phyloP scores from a whole-genome alignment of 2,797 vertebrate species.

The Morus bassanus region DNA sequence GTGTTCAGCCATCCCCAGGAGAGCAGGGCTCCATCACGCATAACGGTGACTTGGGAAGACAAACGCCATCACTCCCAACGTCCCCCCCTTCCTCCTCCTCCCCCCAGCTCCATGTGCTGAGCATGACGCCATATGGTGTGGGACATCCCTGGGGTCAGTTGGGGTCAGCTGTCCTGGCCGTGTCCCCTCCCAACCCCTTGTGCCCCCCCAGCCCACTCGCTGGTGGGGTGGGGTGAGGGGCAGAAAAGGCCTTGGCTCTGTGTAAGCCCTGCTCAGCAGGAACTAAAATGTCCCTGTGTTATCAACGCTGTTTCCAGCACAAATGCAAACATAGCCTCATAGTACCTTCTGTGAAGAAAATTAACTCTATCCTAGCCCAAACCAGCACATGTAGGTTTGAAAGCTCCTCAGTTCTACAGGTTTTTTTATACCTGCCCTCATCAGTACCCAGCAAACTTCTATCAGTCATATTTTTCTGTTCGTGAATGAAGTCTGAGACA shows the following conservation, averaged over 20 bases:
- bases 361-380: background rate
- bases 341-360: background rate
- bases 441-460: background rate
- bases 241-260: background rate
- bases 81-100: background rate
- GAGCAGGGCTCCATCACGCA: background rate
- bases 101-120: background rate
- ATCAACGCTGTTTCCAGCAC: background rate
- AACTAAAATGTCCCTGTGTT: background rate
- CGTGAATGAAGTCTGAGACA: background rate
- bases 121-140: background rate
- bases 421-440: background rate
- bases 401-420: background rate
- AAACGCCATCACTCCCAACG: fast-evolving
- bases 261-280: background rate
- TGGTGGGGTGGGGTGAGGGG: background rate
- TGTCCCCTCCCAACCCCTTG: background rate
- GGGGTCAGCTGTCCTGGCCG: background rate
- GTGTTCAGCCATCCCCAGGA: background rate
- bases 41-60: background rate
- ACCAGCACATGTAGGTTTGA: background rate
- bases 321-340: background rate
- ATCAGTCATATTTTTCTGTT: background rate
- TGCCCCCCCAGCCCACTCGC: background rate
- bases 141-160: background rate